Conservation (phyloP, 2,797 vertebrate species). For the Valencia hispanica region DNA sequence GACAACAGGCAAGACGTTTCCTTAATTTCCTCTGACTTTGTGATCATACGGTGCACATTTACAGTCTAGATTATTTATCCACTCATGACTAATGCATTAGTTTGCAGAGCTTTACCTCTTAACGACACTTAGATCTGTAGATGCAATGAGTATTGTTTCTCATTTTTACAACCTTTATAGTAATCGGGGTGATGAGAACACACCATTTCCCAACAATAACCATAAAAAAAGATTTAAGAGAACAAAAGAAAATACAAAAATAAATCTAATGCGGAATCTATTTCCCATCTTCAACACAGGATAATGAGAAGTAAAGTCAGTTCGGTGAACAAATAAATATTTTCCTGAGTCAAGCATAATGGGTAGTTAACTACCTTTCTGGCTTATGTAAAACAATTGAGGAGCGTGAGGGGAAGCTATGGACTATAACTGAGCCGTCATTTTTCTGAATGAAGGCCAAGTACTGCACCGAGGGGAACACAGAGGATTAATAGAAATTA, state of each 20-base stretch:
- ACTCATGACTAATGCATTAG: slow-evolving; percentile 7
- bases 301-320: slow-evolving; percentile 52
- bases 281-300: slow-evolving; percentile 32
- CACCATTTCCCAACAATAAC: background rate
- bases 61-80: slow-evolving; percentile 6
- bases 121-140: background rate
- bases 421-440: slow-evolving; percentile 56
- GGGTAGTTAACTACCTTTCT: slow-evolving; percentile 44
- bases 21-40: background rate
- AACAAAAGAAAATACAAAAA: background rate
- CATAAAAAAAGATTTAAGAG: background rate
- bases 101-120: background rate
- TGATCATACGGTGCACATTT: background rate
- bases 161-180: background rate
- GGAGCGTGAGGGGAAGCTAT: slow-evolving; percentile 51
- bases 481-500: slow-evolving; percentile 15
- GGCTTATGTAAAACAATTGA: slow-evolving; percentile 36
- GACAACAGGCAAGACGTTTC: background rate
- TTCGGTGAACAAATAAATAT: slow-evolving; percentile 61
- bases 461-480: slow-evolving; percentile 10
- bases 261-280: slow-evolving; percentile 20
- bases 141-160: background rate
- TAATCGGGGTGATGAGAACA: background rate
- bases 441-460: slow-evolving; percentile 59
- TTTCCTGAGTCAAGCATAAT: slow-evolving; percentile 47